phyloP scores from a whole-genome alignment of 2,888 invertebrate species.

The Halocaridina rubra region DNA sequence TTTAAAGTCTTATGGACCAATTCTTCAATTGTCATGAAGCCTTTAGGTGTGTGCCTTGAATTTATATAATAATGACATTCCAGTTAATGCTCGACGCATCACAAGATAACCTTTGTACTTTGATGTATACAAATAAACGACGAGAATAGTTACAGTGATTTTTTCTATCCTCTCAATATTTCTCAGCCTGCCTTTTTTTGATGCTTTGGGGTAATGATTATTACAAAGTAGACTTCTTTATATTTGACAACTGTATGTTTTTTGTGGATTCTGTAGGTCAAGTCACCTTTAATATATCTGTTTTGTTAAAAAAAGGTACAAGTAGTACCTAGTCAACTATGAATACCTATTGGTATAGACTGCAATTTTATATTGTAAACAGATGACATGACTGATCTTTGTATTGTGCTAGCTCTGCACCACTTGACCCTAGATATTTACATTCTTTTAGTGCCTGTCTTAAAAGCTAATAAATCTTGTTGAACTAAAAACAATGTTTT shows the following conservation, averaged over 20 bases:
- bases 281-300: too few species aligned
- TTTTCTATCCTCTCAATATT: background rate
- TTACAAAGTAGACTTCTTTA: too few species aligned
- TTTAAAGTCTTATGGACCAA: constrained; percentile 6
- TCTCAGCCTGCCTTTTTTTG: background rate
- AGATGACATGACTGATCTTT: too few species aligned
- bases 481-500: too few species aligned
- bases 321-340: background rate
- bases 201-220: background rate
- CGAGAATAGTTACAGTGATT: background rate
- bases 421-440: too few species aligned
- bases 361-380: too few species aligned
- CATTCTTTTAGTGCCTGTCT: too few species aligned
- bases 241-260: background rate
- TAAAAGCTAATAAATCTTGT: too few species aligned
- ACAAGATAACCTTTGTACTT: constrained; percentile 14
- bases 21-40: constrained; percentile 14
- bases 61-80: constrained; percentile 2
- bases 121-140: constrained; percentile 8
- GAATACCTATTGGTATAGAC: too few species aligned
- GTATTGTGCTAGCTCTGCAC: too few species aligned
- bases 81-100: constrained; percentile 12
- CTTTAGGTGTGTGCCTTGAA: constrained; percentile 18
- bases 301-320: too few species aligned
- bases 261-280: background rate